Evolutionary conservation across 2,888 invertebrate genomes (phyloP).

Genomic region (Allacma fusca): DNA sequence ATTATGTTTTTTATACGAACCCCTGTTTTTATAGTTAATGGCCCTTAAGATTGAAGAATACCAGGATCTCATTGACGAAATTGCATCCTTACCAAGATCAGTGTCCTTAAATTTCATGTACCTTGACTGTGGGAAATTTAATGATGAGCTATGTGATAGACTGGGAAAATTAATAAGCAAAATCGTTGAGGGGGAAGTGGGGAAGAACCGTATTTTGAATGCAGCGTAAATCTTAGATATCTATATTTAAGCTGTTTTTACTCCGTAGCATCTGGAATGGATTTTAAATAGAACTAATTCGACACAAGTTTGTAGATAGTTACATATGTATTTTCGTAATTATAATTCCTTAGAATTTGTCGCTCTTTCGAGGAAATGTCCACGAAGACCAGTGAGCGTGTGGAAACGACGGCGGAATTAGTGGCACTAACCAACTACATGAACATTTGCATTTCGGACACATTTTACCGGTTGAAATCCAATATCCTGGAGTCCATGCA

Average conservation of each 20-base stretch:
- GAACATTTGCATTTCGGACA: conserved; percentile 83
- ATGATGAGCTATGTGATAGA: conserved; percentile 71
- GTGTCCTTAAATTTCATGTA: conserved; percentile 86
- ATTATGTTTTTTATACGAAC: too few relatives aligned
- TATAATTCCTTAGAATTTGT: conserved; percentile 72
- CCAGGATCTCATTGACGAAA: conserved; percentile 75
- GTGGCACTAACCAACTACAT: conserved; percentile 87
- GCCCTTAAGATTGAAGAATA: conserved; percentile 76
- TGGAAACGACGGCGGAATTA: conserved; percentile 86
- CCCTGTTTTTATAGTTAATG: conserved; percentile 68
- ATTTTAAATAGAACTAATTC: too few relatives aligned
- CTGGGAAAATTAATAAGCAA: conserved; percentile 71
- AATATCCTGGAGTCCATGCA: conserved; percentile 79
- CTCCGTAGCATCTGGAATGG: too few relatives aligned
- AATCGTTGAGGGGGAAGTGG: conserved; percentile 75
- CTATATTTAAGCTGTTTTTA: too few relatives aligned
- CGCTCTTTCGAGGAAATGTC: conserved; percentile 89
- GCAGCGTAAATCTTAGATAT: conserved; percentile 33
- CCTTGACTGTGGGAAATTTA: conserved; percentile 75
- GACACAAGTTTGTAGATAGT: too few relatives aligned
- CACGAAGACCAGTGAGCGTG: conserved; percentile 80
- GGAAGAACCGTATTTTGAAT: conserved; percentile 77
- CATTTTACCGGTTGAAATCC: conserved; percentile 83
- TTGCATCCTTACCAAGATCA: conserved; percentile 76
- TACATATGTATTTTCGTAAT: not conserved